phyloP scores from a whole-genome alignment of 92 coral and sea anemone species.

The Nematostella vectensis region DNA sequence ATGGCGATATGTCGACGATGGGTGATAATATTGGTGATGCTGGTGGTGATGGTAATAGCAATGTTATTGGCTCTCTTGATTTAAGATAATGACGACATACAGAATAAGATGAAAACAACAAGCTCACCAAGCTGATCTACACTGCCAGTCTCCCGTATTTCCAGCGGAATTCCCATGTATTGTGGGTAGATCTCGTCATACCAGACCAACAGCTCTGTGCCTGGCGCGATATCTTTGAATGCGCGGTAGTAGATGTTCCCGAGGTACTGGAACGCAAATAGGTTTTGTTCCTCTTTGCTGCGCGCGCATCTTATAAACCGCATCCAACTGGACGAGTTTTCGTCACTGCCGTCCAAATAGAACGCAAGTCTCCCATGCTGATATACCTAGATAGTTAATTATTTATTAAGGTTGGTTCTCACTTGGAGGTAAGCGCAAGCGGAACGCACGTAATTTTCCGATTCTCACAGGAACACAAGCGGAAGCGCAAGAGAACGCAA shows the following conservation, averaged over 20 bases:
- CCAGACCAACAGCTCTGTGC: conserved; percentile 85
- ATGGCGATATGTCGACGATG: no score
- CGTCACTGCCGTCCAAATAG: conserved; percentile 76
- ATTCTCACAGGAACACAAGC: no score
- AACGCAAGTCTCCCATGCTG: conserved; percentile 42
- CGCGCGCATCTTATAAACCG: conserved; percentile 88
- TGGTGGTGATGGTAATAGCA: no score
- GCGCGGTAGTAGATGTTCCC: conserved; percentile 85
- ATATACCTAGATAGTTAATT: conserved; percentile 47
- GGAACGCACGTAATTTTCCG: no score
- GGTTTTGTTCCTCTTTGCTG: conserved; percentile 73
- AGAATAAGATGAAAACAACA: no score
- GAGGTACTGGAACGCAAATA: conserved; percentile 66
- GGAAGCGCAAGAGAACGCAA: no score
- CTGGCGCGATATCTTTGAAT: conserved; percentile 59
- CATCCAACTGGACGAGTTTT: conserved; percentile 85
- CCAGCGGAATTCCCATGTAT: conserved; percentile 92
- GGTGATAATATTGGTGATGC: no score
- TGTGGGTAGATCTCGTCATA: conserved; percentile 78
- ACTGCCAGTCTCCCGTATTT: conserved; percentile 39
- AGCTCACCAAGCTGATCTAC: no score
- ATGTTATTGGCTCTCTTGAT: no score
- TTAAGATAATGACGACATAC: no score
- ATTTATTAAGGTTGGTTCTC: no score
- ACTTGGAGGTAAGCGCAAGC: no score